Base-by-base conservation (phyloP, 2,888 invertebrate species). In the Sycophila texana region DNA sequence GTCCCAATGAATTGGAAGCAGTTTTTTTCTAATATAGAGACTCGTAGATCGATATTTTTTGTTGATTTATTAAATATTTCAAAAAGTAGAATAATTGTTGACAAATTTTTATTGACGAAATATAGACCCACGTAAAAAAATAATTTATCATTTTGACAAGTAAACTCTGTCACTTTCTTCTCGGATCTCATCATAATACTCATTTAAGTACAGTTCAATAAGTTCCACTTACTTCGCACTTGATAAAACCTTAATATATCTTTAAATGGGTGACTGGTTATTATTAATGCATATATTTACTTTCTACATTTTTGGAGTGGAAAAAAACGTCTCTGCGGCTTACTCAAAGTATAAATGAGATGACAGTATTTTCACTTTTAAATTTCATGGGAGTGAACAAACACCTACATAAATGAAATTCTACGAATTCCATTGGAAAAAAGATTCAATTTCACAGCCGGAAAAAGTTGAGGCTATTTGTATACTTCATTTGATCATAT, bases 231-330 rank as follows among this genome's bases (percentile, higher is more conserved):
- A 55, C 53, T 30, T 53, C 53, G 2, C 20, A 68, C 22, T 30
- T 55, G 55, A 55, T 68, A 68, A 30, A 55, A 55, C 51, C 30
- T 30, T 30, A 68, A 63, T 63, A 3, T 39, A 18, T 18, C 12
- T 63, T n/a, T 63, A 47, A 12, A 30, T 63, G 26, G 26, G 26
- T 26, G 63, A 63, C 18, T 20, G 16, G 51, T 61, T 26, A 22
- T 51, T 51, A 51, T 22, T 72, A 12, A 73, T 61, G n/a, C 53
- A 1, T 55, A 39, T 10, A 57, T 49, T 71, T 60, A 71, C 22
- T 60, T 47, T 71, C 63, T 13, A 63, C 63, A 61, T 73, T 73
- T 73, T 63, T 63, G 18, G 39, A 73, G 73, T 73, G 63, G 63
- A 61, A 63, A 73, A 22, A 61, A 12, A 20, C 70, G 22, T 71